Conservation (phyloP, 2,888 invertebrate species). For the Vesta saturnalis region DNA sequence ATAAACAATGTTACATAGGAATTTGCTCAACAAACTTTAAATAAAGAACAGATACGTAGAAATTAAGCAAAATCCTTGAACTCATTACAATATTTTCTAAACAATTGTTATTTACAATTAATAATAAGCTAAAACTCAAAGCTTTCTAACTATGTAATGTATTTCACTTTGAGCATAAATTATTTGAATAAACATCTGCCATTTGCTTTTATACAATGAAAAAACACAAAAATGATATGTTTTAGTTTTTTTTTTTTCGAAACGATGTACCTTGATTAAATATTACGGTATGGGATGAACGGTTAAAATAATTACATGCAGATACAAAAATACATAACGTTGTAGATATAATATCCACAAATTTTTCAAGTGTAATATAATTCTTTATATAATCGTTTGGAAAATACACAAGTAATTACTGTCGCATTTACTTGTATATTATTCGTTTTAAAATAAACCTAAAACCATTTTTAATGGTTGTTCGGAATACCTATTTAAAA, state of each 20-base stretch:
- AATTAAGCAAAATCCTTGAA: constrained; percentile 25
- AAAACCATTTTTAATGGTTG: constrained; percentile 32
- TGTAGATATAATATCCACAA: constrained; percentile 17
- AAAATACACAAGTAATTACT: neutral
- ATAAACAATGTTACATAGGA: constrained; percentile 19
- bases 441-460: constrained; percentile 14
- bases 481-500: constrained; percentile 24
- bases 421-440: constrained; percentile 8
- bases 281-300: constrained; percentile 23
- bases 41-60: constrained; percentile 20
- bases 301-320: constrained; percentile 34
- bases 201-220: constrained; percentile 23
- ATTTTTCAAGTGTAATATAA: constrained; percentile 14
- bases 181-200: constrained; percentile 41
- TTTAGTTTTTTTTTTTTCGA: constrained; percentile 39
- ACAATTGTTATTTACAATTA: constrained; percentile 26
- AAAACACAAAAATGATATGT: constrained; percentile 44
- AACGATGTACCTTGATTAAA: constrained; percentile 20
- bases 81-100: constrained; percentile 26
- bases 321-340: constrained; percentile 38
- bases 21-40: constrained; percentile 22
- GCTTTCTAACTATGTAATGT: neutral
- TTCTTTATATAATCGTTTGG: constrained; percentile 15
- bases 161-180: constrained; percentile 26
- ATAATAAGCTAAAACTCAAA: constrained; percentile 28